Percentiles rank a stretch among this genome's conserved stretches.
phyloP scores from a whole-genome alignment of 1,140 invertebrate genomes.

The Heliconius himera region DNA sequence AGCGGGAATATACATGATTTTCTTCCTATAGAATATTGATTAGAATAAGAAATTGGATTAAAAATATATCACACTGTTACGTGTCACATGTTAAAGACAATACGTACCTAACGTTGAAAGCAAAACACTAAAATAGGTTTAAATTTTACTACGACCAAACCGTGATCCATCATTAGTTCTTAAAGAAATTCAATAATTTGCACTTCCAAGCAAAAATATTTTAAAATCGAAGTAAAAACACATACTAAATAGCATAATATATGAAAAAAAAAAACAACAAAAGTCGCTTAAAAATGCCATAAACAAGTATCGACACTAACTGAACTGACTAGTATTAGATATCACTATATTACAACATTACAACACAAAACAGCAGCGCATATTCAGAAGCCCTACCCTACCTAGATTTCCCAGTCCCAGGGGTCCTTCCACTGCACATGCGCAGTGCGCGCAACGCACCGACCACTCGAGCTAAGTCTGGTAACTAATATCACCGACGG shows the following conservation, averaged over 20 bases:
- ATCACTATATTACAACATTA: background rate
- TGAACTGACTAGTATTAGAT: background rate
- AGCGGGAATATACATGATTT: background rate
- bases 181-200: too few species aligned
- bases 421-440: background rate
- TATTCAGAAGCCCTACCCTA: constrained; percentile 2
- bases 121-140: too few species aligned
- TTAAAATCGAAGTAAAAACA: background rate
- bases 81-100: too few species aligned
- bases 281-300: too few species aligned
- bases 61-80: too few species aligned
- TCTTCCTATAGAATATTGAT: background rate
- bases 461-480: background rate
- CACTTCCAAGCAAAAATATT: too few species aligned
- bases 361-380: background rate
- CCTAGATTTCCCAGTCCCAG: background rate
- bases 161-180: too few species aligned
- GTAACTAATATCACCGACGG: background rate
- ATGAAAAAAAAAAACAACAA: background rate
- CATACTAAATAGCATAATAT: background rate
- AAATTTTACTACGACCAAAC: too few species aligned
- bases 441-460: background rate
- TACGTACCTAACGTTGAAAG: too few species aligned
- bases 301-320: background rate
- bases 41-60: too few species aligned